Evolutionary conservation across 23 tunicate species (phyloP), one percentile per base, ranked within the genome.

Genomic region (Oikopleura vanhoeffeni): DNA sequence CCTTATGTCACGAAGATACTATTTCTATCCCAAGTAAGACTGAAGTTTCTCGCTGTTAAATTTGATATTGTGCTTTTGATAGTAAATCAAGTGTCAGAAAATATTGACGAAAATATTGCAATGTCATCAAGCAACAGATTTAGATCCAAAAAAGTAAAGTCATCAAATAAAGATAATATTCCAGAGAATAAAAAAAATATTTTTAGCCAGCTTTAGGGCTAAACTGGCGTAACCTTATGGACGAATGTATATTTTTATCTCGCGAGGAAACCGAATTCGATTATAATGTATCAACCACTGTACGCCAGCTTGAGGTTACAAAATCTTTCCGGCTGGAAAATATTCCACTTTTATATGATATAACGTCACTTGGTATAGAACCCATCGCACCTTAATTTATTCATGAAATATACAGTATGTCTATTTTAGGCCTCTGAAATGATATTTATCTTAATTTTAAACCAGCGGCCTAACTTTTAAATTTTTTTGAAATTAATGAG

Each of bases 191-290:
- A 8, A 8, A 49, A 49, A 8, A 49, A 8, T 49, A 49, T 8
- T 49, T 49, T 49, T 18, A 49, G 79, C 79, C 79, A 2, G 27
- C 79, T 28, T 38, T 71, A 2, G 79, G 79, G 2, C 27, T 71
- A 24, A 32, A 3, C 3, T 71, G 79, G 79, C 79, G 79, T 18
- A 13, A 71, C 32, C 32, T 71, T 2, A 32, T 71, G 38, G 79
- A 71, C 79, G 79, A 71, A 30, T 71, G 79, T 71, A 24, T 71
- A 2, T 71, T 8, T 71, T 71, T 71, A 30, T 71, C 79, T 18
- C 27, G 27, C 79, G 79, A 71, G 38, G 35, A 71, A 71, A 28
- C 2, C 4, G 79, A 32, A 71, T 2, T 2, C 27, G 79, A 71
- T 13, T n/a, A n/a, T n/a, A n/a, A n/a, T n/a, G n/a, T n/a, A n/a